Conservation (phyloP, 2,888 invertebrate species). For the Epistrophe grossulariae region DNA sequence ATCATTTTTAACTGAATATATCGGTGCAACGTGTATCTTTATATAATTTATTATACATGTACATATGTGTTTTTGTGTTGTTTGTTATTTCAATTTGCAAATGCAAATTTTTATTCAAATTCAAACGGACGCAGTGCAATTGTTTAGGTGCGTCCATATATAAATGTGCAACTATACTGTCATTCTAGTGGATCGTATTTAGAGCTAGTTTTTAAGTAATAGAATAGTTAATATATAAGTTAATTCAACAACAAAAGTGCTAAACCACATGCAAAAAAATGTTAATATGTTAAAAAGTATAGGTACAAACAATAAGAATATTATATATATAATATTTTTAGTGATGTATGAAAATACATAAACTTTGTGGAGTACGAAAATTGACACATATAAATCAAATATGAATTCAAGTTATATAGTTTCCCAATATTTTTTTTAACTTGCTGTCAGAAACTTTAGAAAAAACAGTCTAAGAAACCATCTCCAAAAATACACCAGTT, state of each 20-base stretch:
- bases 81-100: slow-evolving; percentile 69
- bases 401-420: too few species aligned
- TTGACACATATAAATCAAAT: too few species aligned
- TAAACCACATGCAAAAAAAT: slow-evolving; percentile 10
- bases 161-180: slow-evolving; percentile 32
- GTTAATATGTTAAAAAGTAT: not conserved
- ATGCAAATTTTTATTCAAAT: slow-evolving; percentile 68
- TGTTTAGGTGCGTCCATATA: slow-evolving; percentile 65
- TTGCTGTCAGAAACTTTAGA: too few species aligned
- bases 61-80: slow-evolving; percentile 23
- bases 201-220: not conserved
- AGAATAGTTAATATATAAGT: not conserved
- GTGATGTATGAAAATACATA: too few species aligned
- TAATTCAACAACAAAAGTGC: not conserved
- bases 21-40: not conserved
- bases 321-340: slow-evolving; percentile 9
- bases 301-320: slow-evolving; percentile 23
- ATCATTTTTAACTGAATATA: slow-evolving; percentile 43
- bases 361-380: not conserved
- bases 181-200: slow-evolving; percentile 26
- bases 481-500: too few species aligned
- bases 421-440: too few species aligned
- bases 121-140: slow-evolving; percentile 47
- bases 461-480: too few species aligned
- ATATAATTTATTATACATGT: slow-evolving; percentile 24